phyloP scores from a whole-genome alignment of 2,888 invertebrate species.

The Netelia melanura region DNA sequence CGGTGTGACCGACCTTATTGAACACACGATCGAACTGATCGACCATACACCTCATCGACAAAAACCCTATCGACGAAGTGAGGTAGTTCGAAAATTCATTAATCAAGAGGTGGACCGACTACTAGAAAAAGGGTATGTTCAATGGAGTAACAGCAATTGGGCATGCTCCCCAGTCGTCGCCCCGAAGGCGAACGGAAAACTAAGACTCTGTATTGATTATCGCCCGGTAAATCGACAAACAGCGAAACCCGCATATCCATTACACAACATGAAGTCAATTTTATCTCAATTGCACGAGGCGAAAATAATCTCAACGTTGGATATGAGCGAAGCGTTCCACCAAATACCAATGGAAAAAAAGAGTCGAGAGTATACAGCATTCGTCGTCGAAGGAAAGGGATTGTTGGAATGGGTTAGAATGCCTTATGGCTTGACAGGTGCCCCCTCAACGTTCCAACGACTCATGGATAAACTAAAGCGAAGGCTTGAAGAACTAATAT shows the following conservation, averaged over 20 bases:
- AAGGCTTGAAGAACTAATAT: conserved; percentile 26
- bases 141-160: conserved; percentile 53
- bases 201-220: conserved; percentile 54
- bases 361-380: conserved; percentile 37
- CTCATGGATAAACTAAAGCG: conserved; percentile 48
- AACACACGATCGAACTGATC: conserved; percentile 41
- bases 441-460: conserved; percentile 52
- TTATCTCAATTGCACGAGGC: conserved; percentile 53
- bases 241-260: conserved; percentile 52
- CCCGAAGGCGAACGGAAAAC: conserved; percentile 21
- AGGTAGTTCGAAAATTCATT: conserved; percentile 33
- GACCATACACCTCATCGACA: conserved; percentile 26
- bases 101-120: conserved; percentile 40
- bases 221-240: conserved; percentile 49
- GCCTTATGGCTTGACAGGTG: conserved; percentile 35
- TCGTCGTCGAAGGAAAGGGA: conserved; percentile 49
- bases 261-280: conserved; percentile 60
- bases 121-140: conserved; percentile 36
- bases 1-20: conserved; percentile 40
- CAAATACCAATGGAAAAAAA: conserved; percentile 47
- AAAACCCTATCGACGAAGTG: conserved; percentile 51
- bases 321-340: conserved; percentile 50
- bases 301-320: conserved; percentile 43
- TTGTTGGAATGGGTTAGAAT: conserved; percentile 51
- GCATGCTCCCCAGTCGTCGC: conserved; percentile 51